phyloP scores from a whole-genome alignment of 2,113 vertebrate genomes.

The Amphiprion percula region DNA sequence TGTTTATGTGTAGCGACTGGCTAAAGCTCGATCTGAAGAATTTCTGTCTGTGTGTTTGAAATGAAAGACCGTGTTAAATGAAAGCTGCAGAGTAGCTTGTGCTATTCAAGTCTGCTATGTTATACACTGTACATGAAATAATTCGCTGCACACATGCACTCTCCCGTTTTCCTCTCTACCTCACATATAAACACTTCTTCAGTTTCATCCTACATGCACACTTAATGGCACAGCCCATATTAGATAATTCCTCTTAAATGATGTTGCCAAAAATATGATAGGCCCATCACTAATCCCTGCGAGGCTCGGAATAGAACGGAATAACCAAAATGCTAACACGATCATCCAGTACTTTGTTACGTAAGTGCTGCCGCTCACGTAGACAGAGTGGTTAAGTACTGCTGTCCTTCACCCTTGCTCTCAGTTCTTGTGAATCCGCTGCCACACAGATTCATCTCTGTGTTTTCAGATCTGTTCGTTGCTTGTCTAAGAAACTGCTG shows the following conservation, averaged over 20 bases:
- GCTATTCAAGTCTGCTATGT: constrained; percentile 36
- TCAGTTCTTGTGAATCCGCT: constrained; percentile 16
- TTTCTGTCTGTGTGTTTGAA: constrained; percentile 8
- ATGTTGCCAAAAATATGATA: constrained; percentile 67
- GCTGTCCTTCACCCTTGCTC: constrained; percentile 31
- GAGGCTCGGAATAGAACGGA: constrained; percentile 53
- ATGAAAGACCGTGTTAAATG: background rate
- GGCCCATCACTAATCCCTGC: constrained; percentile 53
- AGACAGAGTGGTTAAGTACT: constrained; percentile 7
- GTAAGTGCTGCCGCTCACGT: constrained; percentile 15
- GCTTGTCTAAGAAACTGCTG: constrained; percentile 33
- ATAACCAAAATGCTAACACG: constrained; percentile 54
- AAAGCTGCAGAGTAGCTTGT: constrained; percentile 30
- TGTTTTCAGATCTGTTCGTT: constrained; percentile 33
- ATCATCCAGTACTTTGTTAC: constrained; percentile 45
- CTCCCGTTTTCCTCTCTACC: background rate
- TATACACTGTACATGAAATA: constrained; percentile 4
- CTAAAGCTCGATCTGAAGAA: constrained; percentile 44
- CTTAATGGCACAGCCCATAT: constrained; percentile 49
- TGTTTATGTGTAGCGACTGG: constrained; percentile 11
- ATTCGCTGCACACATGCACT: background rate
- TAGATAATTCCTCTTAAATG: constrained; percentile 66
- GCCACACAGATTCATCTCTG: constrained; percentile 36
- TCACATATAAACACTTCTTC: constrained; percentile 27
- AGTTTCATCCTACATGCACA: constrained; percentile 35